phyloP scores from a whole-genome alignment of 2,888 invertebrate genomes.

The Papilio protenor region DNA sequence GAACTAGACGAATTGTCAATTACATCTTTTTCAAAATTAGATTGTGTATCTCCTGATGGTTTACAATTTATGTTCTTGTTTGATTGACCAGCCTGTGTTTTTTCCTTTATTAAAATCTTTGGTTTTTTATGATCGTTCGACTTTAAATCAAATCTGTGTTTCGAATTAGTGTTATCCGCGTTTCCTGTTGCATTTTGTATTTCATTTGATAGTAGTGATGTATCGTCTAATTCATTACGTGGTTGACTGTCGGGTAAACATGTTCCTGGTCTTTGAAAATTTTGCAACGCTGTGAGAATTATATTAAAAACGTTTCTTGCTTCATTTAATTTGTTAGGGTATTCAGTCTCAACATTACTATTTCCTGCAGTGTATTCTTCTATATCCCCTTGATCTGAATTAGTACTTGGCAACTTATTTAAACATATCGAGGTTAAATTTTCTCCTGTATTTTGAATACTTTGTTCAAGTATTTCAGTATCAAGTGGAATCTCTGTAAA shows the following conservation, averaged over 20 bases:
- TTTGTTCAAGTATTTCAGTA: background rate
- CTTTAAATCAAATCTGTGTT: background rate
- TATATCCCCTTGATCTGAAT: background rate
- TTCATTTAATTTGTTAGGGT: constrained; percentile 2
- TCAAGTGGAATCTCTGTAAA: background rate
- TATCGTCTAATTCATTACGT: background rate
- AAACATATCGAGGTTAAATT: background rate
- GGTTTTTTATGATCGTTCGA: background rate
- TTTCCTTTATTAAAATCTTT: background rate
- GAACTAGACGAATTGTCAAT: background rate
- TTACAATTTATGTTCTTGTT: background rate
- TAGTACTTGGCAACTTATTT: background rate
- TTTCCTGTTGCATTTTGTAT: background rate
- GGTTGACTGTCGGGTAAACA: background rate
- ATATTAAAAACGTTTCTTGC: constrained; percentile 16
- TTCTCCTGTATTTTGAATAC: background rate
- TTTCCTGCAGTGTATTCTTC: background rate
- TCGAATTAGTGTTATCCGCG: background rate
- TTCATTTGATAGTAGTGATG: background rate
- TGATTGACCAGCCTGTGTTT: background rate
- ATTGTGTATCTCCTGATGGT: background rate
- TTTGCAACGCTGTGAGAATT: constrained; percentile 29
- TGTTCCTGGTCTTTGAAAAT: background rate
- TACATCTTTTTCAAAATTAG: background rate
- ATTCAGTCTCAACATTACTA: constrained; percentile 1